A percentile compares a stretch with the other conserved stretches of the same genome.
phyloP scores from a whole-genome alignment of 2,888 invertebrate genomes.

The Lasioglossum malachurum region DNA sequence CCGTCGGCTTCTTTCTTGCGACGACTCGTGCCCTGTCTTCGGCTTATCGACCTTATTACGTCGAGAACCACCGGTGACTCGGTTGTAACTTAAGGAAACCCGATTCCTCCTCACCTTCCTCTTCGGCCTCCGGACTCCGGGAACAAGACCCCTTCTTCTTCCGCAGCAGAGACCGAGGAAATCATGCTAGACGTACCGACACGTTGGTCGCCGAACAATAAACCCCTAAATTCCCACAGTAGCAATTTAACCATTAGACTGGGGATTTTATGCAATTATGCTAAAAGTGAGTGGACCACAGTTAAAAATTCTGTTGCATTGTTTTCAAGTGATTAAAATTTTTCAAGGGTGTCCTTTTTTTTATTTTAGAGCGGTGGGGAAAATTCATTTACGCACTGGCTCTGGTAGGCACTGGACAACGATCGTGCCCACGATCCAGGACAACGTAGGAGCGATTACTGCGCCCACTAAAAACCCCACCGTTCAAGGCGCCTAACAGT shows the following conservation, averaged over 20 bases:
- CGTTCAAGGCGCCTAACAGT: too few species aligned
- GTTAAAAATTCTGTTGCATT: too few species aligned
- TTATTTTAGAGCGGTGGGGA: too few species aligned
- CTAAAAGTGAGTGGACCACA: not conserved
- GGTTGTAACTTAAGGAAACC: not conserved
- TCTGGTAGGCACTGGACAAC: too few species aligned
- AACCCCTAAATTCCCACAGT: not conserved
- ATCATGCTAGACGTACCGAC: not conserved
- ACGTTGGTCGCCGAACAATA: not conserved
- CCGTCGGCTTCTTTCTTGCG: slow-evolving; percentile 50
- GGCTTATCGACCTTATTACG: slow-evolving; percentile 73
- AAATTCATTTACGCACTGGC: too few species aligned
- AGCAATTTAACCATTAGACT: not conserved
- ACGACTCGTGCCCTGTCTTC: slow-evolving; percentile 39
- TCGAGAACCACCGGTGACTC: slow-evolving; percentile 27
- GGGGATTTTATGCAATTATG: too few species aligned
- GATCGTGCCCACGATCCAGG: too few species aligned
- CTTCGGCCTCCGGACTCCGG: not conserved
- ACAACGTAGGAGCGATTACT: too few species aligned
- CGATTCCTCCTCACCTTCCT: slow-evolving; percentile 3
- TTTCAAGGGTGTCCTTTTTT: too few species aligned
- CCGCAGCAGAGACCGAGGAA: not conserved
- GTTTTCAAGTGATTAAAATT: too few species aligned
- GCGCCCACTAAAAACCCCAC: too few species aligned
- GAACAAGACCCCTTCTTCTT: not conserved